A percentile compares a stretch with the other conserved stretches of the same genome.
Evolutionary conservation across 2,888 invertebrate genomes (phyloP).

Genomic region (Sympetrum striolatum): DNA sequence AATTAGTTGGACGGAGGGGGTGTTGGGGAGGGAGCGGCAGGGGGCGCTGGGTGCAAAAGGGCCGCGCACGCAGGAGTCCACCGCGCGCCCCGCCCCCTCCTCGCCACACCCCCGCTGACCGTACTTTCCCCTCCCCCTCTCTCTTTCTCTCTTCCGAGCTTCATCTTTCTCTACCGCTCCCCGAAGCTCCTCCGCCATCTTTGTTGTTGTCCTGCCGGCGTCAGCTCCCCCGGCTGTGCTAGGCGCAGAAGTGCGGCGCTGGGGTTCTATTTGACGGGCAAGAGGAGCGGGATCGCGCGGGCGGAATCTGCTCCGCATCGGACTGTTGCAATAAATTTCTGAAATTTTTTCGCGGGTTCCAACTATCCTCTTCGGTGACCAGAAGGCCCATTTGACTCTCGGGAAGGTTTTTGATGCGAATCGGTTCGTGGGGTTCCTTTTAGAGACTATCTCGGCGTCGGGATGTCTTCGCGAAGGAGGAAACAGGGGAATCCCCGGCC

Average conservation of each 20-base stretch:
- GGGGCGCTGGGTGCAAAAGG: constrained; percentile 24
- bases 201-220: constrained; percentile 42
- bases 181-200: constrained; percentile 2
- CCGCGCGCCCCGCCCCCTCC: constrained; percentile 29
- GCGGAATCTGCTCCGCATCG: neutral
- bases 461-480: constrained; percentile 27
- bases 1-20: constrained; percentile 31
- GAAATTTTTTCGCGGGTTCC: neutral
- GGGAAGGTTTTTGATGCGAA: neutral
- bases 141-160: neutral
- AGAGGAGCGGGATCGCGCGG: neutral
- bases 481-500: constrained; percentile 36
- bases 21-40: neutral
- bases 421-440: neutral
- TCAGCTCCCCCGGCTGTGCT: constrained; percentile 38
- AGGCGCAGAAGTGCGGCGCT: neutral
- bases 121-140: constrained; percentile 3
- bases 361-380: neutral
- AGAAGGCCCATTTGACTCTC: neutral
- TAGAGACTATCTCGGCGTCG: neutral
- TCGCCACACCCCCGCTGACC: constrained; percentile 44
- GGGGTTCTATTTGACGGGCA: neutral
- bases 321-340: neutral
- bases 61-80: constrained; percentile 39
- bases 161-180: neutral